Evolutionary conservation across 2,797 vertebrate species (phyloP).

Genomic region (Enteromius radiatus): DNA sequence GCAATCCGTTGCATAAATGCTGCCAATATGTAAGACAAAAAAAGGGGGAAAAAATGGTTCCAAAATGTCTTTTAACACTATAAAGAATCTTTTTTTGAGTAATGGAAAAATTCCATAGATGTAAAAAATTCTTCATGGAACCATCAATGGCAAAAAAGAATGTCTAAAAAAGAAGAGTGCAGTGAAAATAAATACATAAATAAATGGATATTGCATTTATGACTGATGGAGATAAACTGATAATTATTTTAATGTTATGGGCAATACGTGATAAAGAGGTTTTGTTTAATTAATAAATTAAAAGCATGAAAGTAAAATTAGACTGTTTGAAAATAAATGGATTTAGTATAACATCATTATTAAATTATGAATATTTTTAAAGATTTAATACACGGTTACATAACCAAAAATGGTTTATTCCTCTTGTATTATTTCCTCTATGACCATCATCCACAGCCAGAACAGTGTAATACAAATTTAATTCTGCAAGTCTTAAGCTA

Average conservation of each 20-base stretch:
- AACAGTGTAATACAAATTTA: background rate
- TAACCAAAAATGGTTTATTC: background rate
- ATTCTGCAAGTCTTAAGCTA: constrained; percentile 16
- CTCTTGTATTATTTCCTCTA: background rate
- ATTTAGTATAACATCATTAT: no score
- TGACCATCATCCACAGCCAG: background rate
- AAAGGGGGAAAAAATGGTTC: background rate
- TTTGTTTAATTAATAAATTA: background rate
- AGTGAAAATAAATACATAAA: no score
- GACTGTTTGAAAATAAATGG: no score
- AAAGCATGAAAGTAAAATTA: background rate
- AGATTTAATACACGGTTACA: background rate
- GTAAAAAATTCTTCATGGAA: background rate
- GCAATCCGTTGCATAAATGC: background rate
- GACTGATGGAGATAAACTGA: background rate
- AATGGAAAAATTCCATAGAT: background rate
- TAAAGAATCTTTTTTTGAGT: background rate
- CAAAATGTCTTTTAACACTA: background rate
- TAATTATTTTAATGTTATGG: background rate
- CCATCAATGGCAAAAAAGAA: background rate
- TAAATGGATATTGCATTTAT: background rate
- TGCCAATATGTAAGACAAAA: background rate
- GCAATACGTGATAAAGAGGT: background rate
- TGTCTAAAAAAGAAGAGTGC: no score
- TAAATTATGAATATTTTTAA: background rate